These are phyloP conservation scores for Heliconius hewitsoni DNA, from an alignment of 1,140 invertebrate genomes.

Conservation along the genomic window DNA sequence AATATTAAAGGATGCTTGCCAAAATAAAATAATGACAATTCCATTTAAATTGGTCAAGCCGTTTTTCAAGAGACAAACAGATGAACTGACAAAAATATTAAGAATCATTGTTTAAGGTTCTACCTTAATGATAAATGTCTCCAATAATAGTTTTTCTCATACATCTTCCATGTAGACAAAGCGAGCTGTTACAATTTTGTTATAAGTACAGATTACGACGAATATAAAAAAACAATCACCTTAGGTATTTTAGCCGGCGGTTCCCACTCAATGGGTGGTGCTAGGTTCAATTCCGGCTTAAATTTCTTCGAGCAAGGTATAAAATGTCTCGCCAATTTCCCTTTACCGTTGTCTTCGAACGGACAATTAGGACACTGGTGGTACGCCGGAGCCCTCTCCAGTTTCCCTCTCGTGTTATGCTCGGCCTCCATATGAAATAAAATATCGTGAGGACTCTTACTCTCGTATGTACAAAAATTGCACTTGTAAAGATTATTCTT, in stretches of 20 bases:
- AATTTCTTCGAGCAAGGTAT: slow-evolving; percentile 95
- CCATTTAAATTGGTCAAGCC: no score
- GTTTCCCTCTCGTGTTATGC: slow-evolving; percentile 90
- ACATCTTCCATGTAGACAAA: no score
- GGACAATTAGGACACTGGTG: slow-evolving; percentile 97
- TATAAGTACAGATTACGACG: no score
- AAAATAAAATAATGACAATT: no score
- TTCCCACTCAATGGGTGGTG: slow-evolving; percentile 93
- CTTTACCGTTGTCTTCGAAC: slow-evolving; percentile 96
- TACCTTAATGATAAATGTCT: no score
- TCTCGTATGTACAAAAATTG: slow-evolving; percentile 93
- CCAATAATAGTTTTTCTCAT: no score
- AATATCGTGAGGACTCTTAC: slow-evolving; percentile 92
- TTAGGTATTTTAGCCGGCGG: slow-evolving; percentile 94
- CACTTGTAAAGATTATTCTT: slow-evolving; percentile 92
- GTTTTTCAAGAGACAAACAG: no score
- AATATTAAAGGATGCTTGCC: no score
- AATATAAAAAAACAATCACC: slow-evolving; percentile 29
- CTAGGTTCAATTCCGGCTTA: slow-evolving; percentile 91
- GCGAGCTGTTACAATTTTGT: no score
- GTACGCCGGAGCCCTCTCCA: slow-evolving; percentile 92
- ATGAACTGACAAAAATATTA: no score
- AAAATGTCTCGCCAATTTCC: slow-evolving; percentile 93
- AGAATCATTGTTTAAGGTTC: no score
- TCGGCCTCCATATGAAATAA: slow-evolving; percentile 95